phyloP scores from a whole-genome alignment of 1,140 invertebrate genomes.

The Meloidogyne floridensis region DNA sequence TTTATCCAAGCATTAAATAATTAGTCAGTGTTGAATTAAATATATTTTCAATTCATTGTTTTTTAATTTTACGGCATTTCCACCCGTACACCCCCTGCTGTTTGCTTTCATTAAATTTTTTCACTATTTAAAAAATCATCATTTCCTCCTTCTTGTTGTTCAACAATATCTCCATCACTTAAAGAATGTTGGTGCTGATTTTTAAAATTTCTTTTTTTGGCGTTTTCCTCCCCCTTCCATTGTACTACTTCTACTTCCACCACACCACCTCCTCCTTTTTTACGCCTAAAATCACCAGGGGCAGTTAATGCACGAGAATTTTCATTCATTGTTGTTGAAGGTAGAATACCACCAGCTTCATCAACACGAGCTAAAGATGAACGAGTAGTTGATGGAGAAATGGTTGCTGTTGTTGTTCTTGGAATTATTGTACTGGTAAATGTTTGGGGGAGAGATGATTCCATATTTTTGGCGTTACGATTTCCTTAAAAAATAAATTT shows the following conservation, averaged over 20 bases:
- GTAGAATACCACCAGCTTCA: neutral
- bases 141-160: neutral
- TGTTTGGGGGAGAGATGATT: neutral
- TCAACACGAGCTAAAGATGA: neutral
- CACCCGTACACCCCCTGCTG: neutral
- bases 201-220: neutral
- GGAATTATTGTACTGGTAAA: neutral
- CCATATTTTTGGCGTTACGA: too few relatives aligned
- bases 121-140: neutral
- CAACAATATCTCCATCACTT: neutral
- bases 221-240: neutral
- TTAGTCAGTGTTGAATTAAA: too few relatives aligned
- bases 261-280: neutral
- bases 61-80: neutral
- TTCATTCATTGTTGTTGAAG: constrained; percentile 9
- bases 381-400: neutral
- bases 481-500: too few relatives aligned
- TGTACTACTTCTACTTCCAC: neutral
- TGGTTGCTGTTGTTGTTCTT: neutral
- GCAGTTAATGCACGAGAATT: constrained; percentile 21
- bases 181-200: neutral
- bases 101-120: neutral
- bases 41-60: too few relatives aligned
- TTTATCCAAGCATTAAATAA: too few relatives aligned
- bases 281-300: constrained; percentile 26